phyloP scores from a whole-genome alignment of 2,113 vertebrate species.

The Crotalus horridus region DNA sequence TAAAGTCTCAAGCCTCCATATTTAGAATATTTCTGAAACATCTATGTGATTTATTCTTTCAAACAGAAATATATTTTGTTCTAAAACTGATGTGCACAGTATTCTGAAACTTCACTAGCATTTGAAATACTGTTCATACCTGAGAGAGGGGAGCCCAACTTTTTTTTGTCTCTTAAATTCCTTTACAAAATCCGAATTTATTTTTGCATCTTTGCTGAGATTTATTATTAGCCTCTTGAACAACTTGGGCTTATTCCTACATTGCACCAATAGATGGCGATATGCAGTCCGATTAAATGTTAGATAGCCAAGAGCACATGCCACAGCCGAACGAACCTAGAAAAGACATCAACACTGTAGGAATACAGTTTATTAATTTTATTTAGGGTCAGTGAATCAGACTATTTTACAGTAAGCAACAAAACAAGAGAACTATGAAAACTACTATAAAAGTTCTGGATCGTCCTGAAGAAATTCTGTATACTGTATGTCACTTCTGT shows the following conservation, averaged over 20 bases:
- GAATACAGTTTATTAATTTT: not conserved
- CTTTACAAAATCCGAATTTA: slow-evolving; percentile 66
- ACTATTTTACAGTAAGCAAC: not conserved
- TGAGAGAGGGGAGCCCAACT: slow-evolving; percentile 72
- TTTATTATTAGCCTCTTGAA: slow-evolving; percentile 65
- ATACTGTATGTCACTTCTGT: not conserved
- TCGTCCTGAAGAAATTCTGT: not conserved
- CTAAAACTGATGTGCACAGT: not conserved
- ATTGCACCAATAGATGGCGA: slow-evolving; percentile 69
- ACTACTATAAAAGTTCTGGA: not conserved
- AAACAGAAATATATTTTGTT: not conserved
- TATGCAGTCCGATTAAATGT: slow-evolving; percentile 71
- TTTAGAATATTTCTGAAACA: not conserved
- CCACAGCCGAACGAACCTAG: slow-evolving; percentile 69
- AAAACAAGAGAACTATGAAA: not conserved
- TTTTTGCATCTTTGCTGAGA: slow-evolving; percentile 69
- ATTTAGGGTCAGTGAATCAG: not conserved
- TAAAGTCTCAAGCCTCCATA: not conserved
- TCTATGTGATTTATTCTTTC: not conserved
- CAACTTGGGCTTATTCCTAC: slow-evolving; percentile 66
- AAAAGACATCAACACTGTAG: not conserved
- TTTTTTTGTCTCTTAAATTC: slow-evolving; percentile 68
- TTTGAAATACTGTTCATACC: slow-evolving; percentile 52
- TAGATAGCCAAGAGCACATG: slow-evolving; percentile 73
- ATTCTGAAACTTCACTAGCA: not conserved